Base-by-base conservation (phyloP, 2,888 invertebrate species). In the Cheilosia variabilis region DNA sequence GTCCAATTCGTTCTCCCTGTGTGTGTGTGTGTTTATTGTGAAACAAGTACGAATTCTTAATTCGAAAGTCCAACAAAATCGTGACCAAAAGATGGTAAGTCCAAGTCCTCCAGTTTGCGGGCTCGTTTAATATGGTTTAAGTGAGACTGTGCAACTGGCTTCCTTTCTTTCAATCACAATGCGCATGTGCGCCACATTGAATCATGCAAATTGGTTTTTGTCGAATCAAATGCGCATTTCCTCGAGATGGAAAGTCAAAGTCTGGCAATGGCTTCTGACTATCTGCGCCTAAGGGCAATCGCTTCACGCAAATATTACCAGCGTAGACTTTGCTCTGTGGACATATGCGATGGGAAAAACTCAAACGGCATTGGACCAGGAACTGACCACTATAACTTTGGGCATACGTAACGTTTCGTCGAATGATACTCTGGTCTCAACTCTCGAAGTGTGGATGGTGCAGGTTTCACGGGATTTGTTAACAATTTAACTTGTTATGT, bases 81-180 rank as follows among this genome's bases (percentile, higher is more conserved):
- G 72, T 58, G 68, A 81, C 76, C 72, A 81, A 72, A 66, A 24
- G 57, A 86, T 86, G 86, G 86, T 86, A 71, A 81, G 75, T 75
- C 34, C 47, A 62, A 45, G 55, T 77, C 50, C 7, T 50, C 9
- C 15, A 19, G 3, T 15, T 24, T 34, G 13, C n/a, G 47, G 27
- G 43, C 15, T 15, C 52, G 10, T 66, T 53, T 78, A 53, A 62
- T 80, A 45, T 27, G 45, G 60, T 75, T 72, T 63, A 72, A 72
- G 62, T 76, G 66, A 50, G 66, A 34, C 71, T 45, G 53, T 37
- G 55, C 27, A 27, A 84, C 76, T 86, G 37, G 80, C 76, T 86
- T 81, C 81, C 86, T 77, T 71, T 75, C 58, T 68, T 80, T n/a
- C 60, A 60, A 82, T 69, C 68, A 13, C 58, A 62, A 17, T 58